Base-by-base conservation (phyloP, 2,888 invertebrate species). In the Ernsta delagoae region DNA sequence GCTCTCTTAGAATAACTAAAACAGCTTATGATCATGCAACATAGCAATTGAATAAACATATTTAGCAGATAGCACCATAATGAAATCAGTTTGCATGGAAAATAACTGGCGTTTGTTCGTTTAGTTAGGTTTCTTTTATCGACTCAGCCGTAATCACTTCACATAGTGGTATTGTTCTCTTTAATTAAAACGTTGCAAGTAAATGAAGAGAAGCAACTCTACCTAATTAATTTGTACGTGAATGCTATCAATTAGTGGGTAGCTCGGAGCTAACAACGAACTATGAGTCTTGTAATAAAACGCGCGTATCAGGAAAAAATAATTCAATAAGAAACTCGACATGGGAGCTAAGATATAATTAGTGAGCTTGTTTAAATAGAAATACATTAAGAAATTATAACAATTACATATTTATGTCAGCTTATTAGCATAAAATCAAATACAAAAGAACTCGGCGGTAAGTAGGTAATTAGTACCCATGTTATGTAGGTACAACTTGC, bases 141-240 rank as follows among this genome's bases (percentile, higher is more conserved):
- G 68, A 62, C 68, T 68, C 56, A 4, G 36, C 57, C 57, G 68
- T 69, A 63, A 63, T 69, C 68, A 63, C 59, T 69, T 41, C 57
- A 69, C 62, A 67, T 67, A 57, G 62, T 68, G 62, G 62, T 63
- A 69, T 69, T 69, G 68, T 69, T 69, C 68, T 62, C 62, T 69
- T 68, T 69, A 69, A 69, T 69, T 69, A 69, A 69, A 69, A 63
- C 68, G 62, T 59, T 56, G 73, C 66, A 73, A 70, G 63, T 72
- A 68, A 70, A 72, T 70, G 70, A 70, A 72, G 69, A 67, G 68
- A 63, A 63, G 68, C 62, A 73, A 71, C 72, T 73, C 74, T 73
- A 72, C 72, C 74, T 77, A 77, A 77, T 78, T 75, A 76, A 75
- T 78, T 77, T 75, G 73, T 74, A 73, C 73, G 75, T 75, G 75